Percentiles rank a stretch among this genome's conserved stretches.
Conservation (phyloP, 2,888 invertebrate species). For the Drosophila macrospina region DNA sequence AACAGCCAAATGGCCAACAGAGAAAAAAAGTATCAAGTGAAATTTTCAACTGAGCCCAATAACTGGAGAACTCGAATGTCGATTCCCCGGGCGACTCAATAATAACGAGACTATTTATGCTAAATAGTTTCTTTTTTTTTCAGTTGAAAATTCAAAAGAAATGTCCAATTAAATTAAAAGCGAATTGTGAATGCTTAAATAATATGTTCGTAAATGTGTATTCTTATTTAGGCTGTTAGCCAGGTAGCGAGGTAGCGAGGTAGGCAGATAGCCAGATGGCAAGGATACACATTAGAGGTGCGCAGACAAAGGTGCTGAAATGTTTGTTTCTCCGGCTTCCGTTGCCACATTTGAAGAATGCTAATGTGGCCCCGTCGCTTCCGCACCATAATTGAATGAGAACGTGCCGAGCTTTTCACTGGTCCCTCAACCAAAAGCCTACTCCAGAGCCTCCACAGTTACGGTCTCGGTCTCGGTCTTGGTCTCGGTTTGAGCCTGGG, state of each 20-base stretch:
- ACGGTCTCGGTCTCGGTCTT: not conserved
- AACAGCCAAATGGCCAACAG: constrained; percentile 18
- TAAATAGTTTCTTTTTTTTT: constrained; percentile 77
- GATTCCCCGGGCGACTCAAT: constrained; percentile 58
- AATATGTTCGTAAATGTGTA: constrained; percentile 63
- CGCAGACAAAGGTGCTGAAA: constrained; percentile 64
- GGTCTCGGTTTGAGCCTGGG: constrained; percentile 7
- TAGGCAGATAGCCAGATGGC: not conserved
- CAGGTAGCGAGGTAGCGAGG: too few species aligned
- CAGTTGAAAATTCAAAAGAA: constrained; percentile 7
- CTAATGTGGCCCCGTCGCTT: constrained; percentile 68
- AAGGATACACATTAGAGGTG: constrained; percentile 8
- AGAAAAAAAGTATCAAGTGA: constrained; percentile 26
- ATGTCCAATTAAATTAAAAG: constrained; percentile 73
- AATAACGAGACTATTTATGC: constrained; percentile 73
- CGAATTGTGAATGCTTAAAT: constrained; percentile 76
- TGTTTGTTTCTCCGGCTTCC: constrained; percentile 74
- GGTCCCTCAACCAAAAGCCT: not conserved
- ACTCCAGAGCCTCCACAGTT: not conserved
- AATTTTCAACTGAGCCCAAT: constrained; percentile 44
- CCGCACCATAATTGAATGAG: constrained; percentile 75
- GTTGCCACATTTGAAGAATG: constrained; percentile 68
- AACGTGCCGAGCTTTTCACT: constrained; percentile 66
- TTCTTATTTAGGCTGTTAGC: constrained; percentile 10
- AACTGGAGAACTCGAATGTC: constrained; percentile 12